These are phyloP conservation scores for Arvicanthis niloticus DNA, from an alignment of 2,113 vertebrate genomes.

Conservation along the genomic window DNA sequence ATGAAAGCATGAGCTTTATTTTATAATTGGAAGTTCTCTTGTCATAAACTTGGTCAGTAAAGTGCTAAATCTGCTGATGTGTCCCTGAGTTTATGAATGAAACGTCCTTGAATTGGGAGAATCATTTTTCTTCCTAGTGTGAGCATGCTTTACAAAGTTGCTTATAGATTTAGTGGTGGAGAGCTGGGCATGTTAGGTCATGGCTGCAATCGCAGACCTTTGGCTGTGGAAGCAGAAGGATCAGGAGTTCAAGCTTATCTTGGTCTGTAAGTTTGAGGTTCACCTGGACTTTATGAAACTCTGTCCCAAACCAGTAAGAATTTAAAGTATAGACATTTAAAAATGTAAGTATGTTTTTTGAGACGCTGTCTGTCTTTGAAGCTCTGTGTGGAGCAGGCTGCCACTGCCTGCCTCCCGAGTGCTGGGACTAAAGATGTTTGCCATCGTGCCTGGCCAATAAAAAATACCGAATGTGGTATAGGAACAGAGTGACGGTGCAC, in stretches of 20 bases:
- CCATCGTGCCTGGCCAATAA: not conserved
- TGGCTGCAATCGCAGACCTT: not conserved
- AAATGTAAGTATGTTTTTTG: not conserved
- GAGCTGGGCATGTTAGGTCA: not conserved
- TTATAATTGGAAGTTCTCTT: constrained; percentile 45
- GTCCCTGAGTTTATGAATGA: constrained; percentile 26
- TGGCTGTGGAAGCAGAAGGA: not conserved
- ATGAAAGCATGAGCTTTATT: constrained; percentile 33
- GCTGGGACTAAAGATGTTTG: not conserved
- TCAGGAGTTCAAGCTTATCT: not conserved
- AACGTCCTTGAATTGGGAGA: constrained; percentile 41
- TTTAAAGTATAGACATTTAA: not conserved
- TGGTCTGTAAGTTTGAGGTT: not conserved
- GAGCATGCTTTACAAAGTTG: not conserved
- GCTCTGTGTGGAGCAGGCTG: not conserved
- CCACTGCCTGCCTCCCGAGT: not conserved
- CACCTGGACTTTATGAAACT: not conserved
- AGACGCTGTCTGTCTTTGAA: not conserved
- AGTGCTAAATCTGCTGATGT: not conserved
- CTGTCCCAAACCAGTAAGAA: not conserved
- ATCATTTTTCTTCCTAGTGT: constrained; percentile 25
- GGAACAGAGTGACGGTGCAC: constrained; percentile 38
- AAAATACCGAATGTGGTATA: constrained; percentile 14
- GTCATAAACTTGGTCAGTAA: not conserved
- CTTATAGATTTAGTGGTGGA: not conserved